Base-by-base conservation (phyloP, 2,113 vertebrate species). In the Myocastor coypus region DNA sequence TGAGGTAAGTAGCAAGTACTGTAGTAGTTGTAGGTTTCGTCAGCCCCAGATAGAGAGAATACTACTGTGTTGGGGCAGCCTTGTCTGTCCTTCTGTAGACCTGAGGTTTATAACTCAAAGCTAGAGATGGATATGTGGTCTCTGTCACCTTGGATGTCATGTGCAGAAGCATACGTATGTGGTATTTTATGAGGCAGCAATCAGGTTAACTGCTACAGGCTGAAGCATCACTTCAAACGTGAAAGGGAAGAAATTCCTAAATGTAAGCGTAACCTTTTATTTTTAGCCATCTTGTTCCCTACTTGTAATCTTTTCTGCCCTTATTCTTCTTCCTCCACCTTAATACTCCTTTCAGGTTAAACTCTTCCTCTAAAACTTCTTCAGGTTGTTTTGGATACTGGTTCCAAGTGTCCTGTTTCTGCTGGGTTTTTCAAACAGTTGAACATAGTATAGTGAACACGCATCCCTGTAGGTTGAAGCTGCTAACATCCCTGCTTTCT, bases 301-400 rank as follows among this genome's bases (percentile, higher is more conserved):
- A 34, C 22, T 61, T 77, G 85, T 50, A n/a, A 69, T 82, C 16
- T 68, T 22, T 52, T 87, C 50, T 63, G 42, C 37, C 8, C 5
- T 64, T 40, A n/a, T 52, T 32, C 28, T 46, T 46, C 46, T 8
- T 46, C 46, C 34, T 90, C 52, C 26, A 73, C 37, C 50, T 86
- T 13, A 26, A 24, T 17, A 14, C 4, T 57, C 55, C 64, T 55
- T 22, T n/a, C 57, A 89, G 30, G 57, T 12, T 89, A n/a, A 42
- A 63, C 42, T 82, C n/a, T 83, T 87, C 82, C 30, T 46, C 22
- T 84, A 59, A 81, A 88, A 61, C 71, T 83, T 78, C 30, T 46
- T 84, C 61, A n/a, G 3, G 50, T 81, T 64, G 22, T 83, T 63
- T 77, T 52, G 81, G 19, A 34, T 19, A 0, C 63, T 42, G 59